A percentile compares a stretch with the other conserved stretches of the same genome.
Conservation (phyloP, 2,113 vertebrate species). For the Dasyprocta punctata region DNA sequence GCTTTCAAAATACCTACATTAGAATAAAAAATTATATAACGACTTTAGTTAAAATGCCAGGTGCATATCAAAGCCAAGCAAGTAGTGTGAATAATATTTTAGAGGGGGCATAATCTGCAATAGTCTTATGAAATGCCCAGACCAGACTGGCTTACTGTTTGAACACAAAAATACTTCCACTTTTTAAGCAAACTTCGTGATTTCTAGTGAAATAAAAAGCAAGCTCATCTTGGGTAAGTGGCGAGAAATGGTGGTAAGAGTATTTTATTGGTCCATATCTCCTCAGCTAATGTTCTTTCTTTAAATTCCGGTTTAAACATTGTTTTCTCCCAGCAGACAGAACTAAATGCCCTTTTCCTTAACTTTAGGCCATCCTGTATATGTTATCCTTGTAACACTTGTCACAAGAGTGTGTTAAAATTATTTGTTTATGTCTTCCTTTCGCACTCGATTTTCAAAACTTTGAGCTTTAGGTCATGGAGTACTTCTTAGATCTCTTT, state of each 20-base stretch:
- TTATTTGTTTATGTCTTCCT: not conserved
- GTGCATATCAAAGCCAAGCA: not conserved
- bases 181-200: not conserved
- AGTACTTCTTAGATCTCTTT: not conserved
- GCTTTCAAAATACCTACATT: not conserved
- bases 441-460: not conserved
- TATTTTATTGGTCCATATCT: not conserved
- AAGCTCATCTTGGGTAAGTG: not conserved
- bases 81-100: not conserved
- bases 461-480: not conserved
- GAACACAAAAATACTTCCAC: not conserved
- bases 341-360: not conserved
- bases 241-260: not conserved
- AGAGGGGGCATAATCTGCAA: not conserved
- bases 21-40: not conserved
- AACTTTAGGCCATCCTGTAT: not conserved
- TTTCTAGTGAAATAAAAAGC: constrained; percentile 16
- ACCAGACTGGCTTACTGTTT: not conserved
- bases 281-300: not conserved
- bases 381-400: not conserved
- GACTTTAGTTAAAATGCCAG: not conserved
- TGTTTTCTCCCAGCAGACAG: not conserved
- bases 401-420: not conserved
- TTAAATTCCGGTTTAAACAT: not conserved
- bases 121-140: not conserved